phyloP scores from a whole-genome alignment of 2,797 vertebrate species.

The Melanotaenia parkinsoni region DNA sequence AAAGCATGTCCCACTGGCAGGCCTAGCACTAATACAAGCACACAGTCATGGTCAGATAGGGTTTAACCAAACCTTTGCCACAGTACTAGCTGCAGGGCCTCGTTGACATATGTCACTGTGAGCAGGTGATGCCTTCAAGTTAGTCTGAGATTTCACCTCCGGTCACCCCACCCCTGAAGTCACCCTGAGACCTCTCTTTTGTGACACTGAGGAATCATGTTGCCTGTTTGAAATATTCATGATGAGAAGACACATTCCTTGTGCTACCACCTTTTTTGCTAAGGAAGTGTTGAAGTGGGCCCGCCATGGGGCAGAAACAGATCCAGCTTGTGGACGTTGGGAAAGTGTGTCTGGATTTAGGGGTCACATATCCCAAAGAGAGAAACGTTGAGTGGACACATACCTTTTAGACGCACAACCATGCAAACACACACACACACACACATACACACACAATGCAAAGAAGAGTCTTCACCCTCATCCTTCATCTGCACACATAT shows the following conservation, averaged over 20 bases:
- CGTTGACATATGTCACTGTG: conserved; percentile 44
- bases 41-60: conserved; percentile 63
- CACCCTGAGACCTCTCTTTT: conserved; percentile 62
- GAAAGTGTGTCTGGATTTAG: conserved; percentile 57
- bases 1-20: conserved; percentile 53
- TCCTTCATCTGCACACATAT: conserved; percentile 36
- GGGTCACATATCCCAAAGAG: conserved; percentile 57
- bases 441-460: conserved; percentile 17
- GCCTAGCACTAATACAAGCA: conserved; percentile 55
- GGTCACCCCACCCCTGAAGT: conserved; percentile 25
- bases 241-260: conserved; percentile 74
- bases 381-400: conserved; percentile 41
- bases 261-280: conserved; percentile 59
- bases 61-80: conserved; percentile 64
- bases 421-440: not conserved
- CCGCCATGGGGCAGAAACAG: conserved; percentile 63
- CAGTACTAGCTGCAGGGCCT: conserved; percentile 32
- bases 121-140: conserved; percentile 65
- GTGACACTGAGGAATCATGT: conserved; percentile 69
- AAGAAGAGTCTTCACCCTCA: not conserved
- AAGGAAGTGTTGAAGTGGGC: conserved; percentile 60
- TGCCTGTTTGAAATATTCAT: conserved; percentile 72
- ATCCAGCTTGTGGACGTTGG: conserved; percentile 57
- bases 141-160: conserved; percentile 57
- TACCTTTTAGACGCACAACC: conserved; percentile 29